A percentile compares a stretch with the other conserved stretches of the same genome.
Evolutionary conservation across 1,140 invertebrate species (phyloP).

Genomic region (Antheraea pernyi): DNA sequence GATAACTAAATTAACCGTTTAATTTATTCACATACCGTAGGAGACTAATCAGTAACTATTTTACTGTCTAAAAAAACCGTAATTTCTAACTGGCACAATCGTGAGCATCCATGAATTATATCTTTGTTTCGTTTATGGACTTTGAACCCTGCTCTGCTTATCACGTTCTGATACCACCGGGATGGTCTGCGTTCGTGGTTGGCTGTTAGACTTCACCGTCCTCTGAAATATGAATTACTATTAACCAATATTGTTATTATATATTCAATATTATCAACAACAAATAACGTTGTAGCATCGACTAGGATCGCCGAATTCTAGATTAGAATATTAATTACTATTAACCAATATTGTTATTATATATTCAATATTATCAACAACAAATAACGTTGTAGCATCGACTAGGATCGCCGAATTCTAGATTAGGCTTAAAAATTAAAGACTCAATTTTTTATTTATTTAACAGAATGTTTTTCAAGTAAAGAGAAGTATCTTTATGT

Average conservation of each 20-base stretch:
- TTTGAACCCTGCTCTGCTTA: slow-evolving; percentile 68
- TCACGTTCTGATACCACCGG: slow-evolving; percentile 41
- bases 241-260: neutral
- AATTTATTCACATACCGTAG: slow-evolving; percentile 28
- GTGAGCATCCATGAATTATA: slow-evolving; percentile 69
- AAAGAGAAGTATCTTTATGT: no score
- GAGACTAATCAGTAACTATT: slow-evolving; percentile 49
- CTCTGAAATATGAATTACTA: slow-evolving; percentile 40
- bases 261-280: no score
- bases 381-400: no score
- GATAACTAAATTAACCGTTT: slow-evolving; percentile 21
- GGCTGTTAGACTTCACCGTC: slow-evolving; percentile 51
- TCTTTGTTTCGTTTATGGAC: slow-evolving; percentile 50
- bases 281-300: no score
- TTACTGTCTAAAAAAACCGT: slow-evolving; percentile 49
- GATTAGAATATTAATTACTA: slow-evolving; percentile 21
- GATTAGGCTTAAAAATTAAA: no score
- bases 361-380: no score
- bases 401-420: no score
- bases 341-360: neutral
- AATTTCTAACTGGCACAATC: slow-evolving; percentile 70
- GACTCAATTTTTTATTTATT: no score
- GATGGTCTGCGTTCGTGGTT: slow-evolving; percentile 15
- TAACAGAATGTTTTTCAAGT: no score
- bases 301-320: no score